phyloP scores from a whole-genome alignment of 2,797 vertebrate genomes.

The Zonotrichia albicollis region DNA sequence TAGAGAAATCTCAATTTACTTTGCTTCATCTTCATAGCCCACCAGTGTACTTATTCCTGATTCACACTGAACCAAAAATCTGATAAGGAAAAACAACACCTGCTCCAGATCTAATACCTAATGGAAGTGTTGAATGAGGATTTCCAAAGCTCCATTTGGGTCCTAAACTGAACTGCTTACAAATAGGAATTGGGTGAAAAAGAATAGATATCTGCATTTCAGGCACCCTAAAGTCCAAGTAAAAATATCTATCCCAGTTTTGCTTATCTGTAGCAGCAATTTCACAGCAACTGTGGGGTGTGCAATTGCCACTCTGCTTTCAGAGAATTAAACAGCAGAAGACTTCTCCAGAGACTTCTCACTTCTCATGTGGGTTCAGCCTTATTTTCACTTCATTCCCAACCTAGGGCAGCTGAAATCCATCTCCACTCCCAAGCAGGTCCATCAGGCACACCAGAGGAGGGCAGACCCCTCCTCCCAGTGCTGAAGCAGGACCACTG shows the following conservation, averaged over 20 bases:
- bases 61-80: neutral
- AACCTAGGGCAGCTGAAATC: neutral
- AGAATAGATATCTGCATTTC: neutral
- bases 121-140: neutral
- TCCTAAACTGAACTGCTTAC: neutral
- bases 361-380: neutral
- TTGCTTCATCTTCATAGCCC: neutral
- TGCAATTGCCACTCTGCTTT: conserved; percentile 9
- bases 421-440: neutral
- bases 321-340: conserved; percentile 31
- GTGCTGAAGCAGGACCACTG: fast-evolving
- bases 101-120: neutral
- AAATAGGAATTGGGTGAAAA: neutral
- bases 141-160: neutral
- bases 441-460: neutral
- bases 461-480: neutral
- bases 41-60: neutral
- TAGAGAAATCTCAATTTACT: neutral
- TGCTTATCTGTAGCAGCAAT: neutral
- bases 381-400: conserved; percentile 19
- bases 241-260: neutral
- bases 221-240: neutral
- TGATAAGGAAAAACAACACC: neutral
- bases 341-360: conserved; percentile 29
- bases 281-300: conserved; percentile 4